phyloP scores from a whole-genome alignment of 2,797 vertebrate species.

The Threskiornis aethiopicus region DNA sequence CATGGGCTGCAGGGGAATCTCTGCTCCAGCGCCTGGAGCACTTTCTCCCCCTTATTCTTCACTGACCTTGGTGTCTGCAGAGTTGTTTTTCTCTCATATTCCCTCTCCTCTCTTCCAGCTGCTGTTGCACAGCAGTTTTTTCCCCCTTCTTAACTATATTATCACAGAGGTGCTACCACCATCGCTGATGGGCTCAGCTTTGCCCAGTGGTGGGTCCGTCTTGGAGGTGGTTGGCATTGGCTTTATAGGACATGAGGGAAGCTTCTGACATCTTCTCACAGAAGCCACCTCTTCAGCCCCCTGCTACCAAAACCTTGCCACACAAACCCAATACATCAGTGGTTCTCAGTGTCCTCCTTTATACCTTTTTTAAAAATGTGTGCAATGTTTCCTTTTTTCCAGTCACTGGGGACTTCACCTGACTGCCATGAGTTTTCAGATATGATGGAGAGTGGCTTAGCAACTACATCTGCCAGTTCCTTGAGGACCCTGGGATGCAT shows the following conservation, averaged over 20 bases:
- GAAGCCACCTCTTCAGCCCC: not conserved
- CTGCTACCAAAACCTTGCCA: not conserved
- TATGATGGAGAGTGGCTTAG: not conserved
- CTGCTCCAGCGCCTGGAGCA: not conserved
- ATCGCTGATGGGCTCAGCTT: not conserved
- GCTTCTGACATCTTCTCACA: not conserved
- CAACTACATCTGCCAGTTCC: not conserved
- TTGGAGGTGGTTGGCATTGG: not conserved
- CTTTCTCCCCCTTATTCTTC: not conserved
- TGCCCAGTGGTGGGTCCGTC: rapidly evolving
- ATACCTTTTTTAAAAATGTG: not conserved
- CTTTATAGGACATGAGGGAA: not conserved
- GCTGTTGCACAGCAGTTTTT: not conserved
- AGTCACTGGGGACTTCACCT: not conserved
- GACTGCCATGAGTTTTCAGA: not conserved
- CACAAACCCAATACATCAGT: not conserved
- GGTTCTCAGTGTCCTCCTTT: not conserved
- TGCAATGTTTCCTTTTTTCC: not conserved
- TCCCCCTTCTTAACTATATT: not conserved
- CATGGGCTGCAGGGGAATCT: not conserved
- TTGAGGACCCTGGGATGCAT: not conserved
- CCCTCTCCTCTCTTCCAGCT: not conserved
- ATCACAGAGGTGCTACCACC: not conserved
- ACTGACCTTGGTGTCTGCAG: not conserved
- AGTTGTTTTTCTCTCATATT: not conserved